A percentile compares a stretch with the other conserved stretches of the same genome.
These are phyloP conservation scores for Apogon talboti DNA, from an alignment of 2,797 vertebrate genomes.

Conservation along the genomic window DNA sequence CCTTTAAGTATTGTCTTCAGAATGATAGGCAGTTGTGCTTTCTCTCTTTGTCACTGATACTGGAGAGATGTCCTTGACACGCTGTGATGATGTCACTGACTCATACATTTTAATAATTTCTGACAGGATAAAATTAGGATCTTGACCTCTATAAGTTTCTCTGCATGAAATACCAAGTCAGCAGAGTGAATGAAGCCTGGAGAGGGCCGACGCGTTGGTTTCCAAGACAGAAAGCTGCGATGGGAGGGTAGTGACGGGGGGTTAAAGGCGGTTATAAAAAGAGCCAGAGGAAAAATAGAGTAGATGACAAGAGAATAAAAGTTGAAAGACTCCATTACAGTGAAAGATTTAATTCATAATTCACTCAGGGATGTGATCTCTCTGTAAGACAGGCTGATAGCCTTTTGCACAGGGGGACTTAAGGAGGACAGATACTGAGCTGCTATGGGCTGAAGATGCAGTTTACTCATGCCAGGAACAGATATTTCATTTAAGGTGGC, in stretches of 20 bases:
- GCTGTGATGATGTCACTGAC: conserved; percentile 27
- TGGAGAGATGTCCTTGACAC: conserved; percentile 52
- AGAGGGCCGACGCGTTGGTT: neutral
- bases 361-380: conserved; percentile 39
- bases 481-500: conserved; percentile 10
- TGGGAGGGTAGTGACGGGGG: neutral
- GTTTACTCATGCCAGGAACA: neutral
- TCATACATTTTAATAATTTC: conserved; percentile 62
- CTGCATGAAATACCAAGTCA: conserved; percentile 11
- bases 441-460: neutral
- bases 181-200: conserved; percentile 3
- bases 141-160: conserved; percentile 39
- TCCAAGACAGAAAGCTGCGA: too few species aligned
- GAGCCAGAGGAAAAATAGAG: conserved; percentile 16
- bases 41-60: neutral
- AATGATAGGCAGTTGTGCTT: conserved; percentile 16
- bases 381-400: conserved; percentile 11
- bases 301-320: conserved; percentile 30
- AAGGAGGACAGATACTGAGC: neutral
- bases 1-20: neutral
- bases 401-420: neutral
- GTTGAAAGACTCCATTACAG: conserved; percentile 45
- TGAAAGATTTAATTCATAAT: conserved; percentile 52
- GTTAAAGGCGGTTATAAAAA: conserved; percentile 35
- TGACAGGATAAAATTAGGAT: conserved; percentile 60